phyloP scores from a whole-genome alignment of 2,113 vertebrate genomes.

The Brachypodius melanocephalos region DNA sequence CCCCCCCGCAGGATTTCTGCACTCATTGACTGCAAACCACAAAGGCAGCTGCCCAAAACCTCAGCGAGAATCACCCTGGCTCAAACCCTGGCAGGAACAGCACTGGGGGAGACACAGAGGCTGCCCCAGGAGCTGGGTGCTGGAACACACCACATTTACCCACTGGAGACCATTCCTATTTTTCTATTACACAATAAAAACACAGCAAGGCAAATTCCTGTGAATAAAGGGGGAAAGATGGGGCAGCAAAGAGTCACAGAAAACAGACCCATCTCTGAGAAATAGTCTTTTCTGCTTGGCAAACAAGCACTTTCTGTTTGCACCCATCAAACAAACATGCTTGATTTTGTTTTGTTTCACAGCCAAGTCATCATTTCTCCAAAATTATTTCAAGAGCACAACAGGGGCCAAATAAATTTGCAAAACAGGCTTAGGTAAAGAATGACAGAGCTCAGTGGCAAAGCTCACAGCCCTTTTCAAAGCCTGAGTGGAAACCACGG shows the following conservation, averaged over 20 bases:
- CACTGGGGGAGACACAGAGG: background rate
- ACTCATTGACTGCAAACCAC: conserved; percentile 3
- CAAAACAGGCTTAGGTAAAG: conserved; percentile 1
- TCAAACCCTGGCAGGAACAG: background rate
- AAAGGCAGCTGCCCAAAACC: conserved; percentile 25
- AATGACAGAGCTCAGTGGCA: background rate
- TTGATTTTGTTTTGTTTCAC: conserved; percentile 17
- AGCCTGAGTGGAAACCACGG: background rate
- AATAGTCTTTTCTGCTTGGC: background rate
- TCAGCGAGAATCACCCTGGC: background rate
- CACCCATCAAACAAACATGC: background rate
- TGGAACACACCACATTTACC: background rate
- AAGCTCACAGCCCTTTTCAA: background rate
- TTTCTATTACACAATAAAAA: background rate
- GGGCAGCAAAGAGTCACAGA: background rate
- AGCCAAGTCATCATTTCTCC: conserved; percentile 1
- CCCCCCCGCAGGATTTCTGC: background rate
- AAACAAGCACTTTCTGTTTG: conserved; percentile 11
- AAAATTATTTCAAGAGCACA: conserved; percentile 12
- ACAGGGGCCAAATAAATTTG: conserved; percentile 8
- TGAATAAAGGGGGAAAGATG: background rate
- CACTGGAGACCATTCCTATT: background rate
- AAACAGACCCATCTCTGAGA: background rate
- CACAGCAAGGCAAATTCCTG: background rate
- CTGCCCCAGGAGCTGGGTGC: background rate